Conservation (phyloP, 2,888 invertebrate genomes). For the Stictocephala bisonia region DNA sequence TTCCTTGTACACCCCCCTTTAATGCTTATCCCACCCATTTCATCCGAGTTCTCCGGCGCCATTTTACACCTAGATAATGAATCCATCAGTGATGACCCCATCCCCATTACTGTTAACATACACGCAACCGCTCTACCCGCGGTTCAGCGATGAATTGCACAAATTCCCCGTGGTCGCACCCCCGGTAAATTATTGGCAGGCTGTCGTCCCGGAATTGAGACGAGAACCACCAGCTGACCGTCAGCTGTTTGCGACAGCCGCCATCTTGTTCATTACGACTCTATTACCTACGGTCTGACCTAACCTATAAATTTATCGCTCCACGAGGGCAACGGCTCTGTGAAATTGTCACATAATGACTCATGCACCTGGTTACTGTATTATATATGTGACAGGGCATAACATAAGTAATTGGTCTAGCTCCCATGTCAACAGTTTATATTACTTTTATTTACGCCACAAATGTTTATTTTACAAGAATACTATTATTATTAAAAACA, state of each 20-base stretch:
- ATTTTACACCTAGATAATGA: constrained; percentile 23
- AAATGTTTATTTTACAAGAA: too few species aligned
- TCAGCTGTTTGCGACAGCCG: constrained; percentile 47
- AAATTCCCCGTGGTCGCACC: constrained; percentile 29
- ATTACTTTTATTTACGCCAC: too few species aligned
- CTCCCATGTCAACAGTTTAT: too few species aligned
- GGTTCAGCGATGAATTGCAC: constrained; percentile 34
- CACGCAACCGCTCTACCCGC: background rate
- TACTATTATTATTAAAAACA: too few species aligned
- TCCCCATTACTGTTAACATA: too few species aligned
- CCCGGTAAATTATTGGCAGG: constrained; percentile 34
- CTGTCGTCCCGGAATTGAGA: constrained; percentile 27
- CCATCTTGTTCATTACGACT: constrained; percentile 53
- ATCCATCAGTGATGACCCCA: background rate
- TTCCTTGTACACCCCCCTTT: too few species aligned
- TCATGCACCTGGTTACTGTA: background rate
- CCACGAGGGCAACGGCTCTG: background rate
- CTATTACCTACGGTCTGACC: constrained; percentile 37
- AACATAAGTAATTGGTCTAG: too few species aligned
- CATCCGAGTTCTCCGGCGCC: too few species aligned
- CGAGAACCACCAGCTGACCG: constrained; percentile 29
- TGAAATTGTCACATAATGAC: background rate
- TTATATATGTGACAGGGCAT: too few species aligned
- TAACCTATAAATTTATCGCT: constrained; percentile 44
- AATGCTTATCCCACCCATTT: too few species aligned